phyloP scores from a whole-genome alignment of 2,113 vertebrate genomes.

The Chaetodon trifascialis region DNA sequence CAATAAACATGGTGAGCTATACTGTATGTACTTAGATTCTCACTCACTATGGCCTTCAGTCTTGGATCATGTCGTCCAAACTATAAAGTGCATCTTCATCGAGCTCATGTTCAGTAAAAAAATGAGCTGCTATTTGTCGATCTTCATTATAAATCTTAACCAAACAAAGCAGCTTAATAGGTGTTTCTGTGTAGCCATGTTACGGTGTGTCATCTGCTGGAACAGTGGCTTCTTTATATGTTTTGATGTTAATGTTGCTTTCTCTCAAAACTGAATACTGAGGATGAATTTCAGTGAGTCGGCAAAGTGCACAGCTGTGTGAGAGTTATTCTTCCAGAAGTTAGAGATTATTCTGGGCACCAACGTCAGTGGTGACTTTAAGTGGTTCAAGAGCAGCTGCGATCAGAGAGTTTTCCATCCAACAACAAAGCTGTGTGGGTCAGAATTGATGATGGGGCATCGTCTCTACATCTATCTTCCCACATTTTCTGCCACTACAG shows the following conservation, averaged over 20 bases:
- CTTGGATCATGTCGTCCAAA: conserved; percentile 3
- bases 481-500: not conserved
- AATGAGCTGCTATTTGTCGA: not conserved
- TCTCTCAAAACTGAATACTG: conserved; percentile 1
- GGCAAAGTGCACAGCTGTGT: not conserved
- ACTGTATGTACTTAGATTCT: conserved; percentile 34
- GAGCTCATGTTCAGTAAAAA: not conserved
- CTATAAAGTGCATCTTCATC: not conserved
- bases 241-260: not conserved
- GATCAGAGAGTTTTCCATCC: not conserved
- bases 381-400: not conserved
- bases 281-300: not conserved
- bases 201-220: not conserved
- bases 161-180: conserved; percentile 16
- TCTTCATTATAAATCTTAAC: not conserved
- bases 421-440: not conserved
- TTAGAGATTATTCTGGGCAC: not conserved
- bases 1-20: conserved; percentile 52
- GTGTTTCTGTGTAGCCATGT: not conserved
- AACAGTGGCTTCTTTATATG: not conserved
- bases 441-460: no score
- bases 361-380: not conserved
- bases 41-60: conserved; percentile 60
- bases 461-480: no score
- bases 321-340: not conserved